A percentile compares a stretch with the other conserved stretches of the same genome.
phyloP scores from a whole-genome alignment of 2,797 vertebrate species.

The Lagodon rhomboides region DNA sequence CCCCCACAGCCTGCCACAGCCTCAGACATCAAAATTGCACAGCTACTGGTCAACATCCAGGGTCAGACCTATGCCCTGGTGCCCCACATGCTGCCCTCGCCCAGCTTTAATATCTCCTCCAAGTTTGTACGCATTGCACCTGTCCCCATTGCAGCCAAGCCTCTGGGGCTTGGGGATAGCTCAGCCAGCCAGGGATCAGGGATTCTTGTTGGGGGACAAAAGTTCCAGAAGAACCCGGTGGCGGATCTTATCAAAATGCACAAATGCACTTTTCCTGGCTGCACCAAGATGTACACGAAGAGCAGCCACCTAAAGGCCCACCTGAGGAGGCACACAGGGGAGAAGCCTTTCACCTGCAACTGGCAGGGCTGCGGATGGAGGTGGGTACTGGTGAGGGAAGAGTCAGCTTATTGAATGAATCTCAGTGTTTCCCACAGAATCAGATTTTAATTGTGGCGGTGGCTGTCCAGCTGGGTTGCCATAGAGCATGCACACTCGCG shows the following conservation, averaged over 20 bases:
- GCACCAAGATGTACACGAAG: conserved; percentile 98
- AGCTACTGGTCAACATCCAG: conserved; percentile 96
- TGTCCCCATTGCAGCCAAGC: conserved; percentile 95
- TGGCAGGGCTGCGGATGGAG: conserved; percentile 98
- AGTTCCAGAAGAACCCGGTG: conserved; percentile 93
- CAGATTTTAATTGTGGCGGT: too few species aligned
- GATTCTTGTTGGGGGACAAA: conserved; percentile 90
- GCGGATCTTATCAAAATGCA: conserved; percentile 98
- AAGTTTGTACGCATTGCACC: conserved; percentile 97
- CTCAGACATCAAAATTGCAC: conserved; percentile 92
- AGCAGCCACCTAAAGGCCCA: conserved; percentile 98
- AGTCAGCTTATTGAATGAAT: not conserved
- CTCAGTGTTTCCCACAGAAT: too few species aligned
- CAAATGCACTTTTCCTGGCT: conserved; percentile 95
- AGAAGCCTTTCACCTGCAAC: conserved; percentile 96
- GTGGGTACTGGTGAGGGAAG: conserved; percentile 81
- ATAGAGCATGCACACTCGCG: too few species aligned
- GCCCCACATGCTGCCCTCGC: conserved; percentile 91
- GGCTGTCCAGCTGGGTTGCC: too few species aligned
- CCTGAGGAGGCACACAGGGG: conserved; percentile 94
- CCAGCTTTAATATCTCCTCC: conserved; percentile 88
- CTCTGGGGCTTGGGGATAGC: conserved; percentile 84
- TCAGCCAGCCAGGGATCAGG: conserved; percentile 78
- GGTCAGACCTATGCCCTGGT: conserved; percentile 96
- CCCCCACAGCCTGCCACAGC: conserved; percentile 74